These are phyloP conservation scores for Phalanger gymnotis DNA, from an alignment of 2,797 vertebrate genomes.

Conservation along the genomic window DNA sequence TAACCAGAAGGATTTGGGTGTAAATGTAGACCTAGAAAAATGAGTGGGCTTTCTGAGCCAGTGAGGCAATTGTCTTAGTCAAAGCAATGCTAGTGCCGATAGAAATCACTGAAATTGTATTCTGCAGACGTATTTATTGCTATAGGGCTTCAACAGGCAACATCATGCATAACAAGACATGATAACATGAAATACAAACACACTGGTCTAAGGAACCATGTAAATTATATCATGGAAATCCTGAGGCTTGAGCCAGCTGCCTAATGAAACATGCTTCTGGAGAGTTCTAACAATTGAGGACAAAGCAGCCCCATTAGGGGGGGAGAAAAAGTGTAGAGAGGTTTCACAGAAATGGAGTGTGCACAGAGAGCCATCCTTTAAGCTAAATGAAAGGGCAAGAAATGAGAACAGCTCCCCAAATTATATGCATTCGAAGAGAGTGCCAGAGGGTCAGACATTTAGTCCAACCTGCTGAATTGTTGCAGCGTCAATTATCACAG, in stretches of 20 bases:
- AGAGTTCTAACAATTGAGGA: neutral
- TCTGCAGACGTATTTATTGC: neutral
- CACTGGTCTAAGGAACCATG: neutral
- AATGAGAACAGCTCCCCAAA: constrained; percentile 30
- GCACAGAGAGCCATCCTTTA: neutral
- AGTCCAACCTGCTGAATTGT: neutral
- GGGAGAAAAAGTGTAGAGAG: neutral
- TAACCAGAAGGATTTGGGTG: neutral
- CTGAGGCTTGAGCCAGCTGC: neutral
- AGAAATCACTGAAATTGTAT: neutral
- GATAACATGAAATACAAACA: neutral
- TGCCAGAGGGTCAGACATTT: constrained; percentile 32
- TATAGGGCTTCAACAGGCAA: neutral
- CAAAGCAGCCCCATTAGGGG: neutral
- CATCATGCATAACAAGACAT: neutral
- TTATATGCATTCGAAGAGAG: constrained; percentile 25
- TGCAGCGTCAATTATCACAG: neutral
- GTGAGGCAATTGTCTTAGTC: neutral
- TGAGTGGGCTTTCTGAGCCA: neutral
- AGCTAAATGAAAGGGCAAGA: neutral
- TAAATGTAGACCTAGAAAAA: neutral
- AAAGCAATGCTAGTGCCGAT: neutral
- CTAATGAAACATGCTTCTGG: neutral
- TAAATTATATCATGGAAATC: neutral
- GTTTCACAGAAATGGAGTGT: neutral